Percentiles rank a stretch among this genome's conserved stretches.
phyloP scores from a whole-genome alignment of 1,140 invertebrate species.

The Aphelinus certus region DNA sequence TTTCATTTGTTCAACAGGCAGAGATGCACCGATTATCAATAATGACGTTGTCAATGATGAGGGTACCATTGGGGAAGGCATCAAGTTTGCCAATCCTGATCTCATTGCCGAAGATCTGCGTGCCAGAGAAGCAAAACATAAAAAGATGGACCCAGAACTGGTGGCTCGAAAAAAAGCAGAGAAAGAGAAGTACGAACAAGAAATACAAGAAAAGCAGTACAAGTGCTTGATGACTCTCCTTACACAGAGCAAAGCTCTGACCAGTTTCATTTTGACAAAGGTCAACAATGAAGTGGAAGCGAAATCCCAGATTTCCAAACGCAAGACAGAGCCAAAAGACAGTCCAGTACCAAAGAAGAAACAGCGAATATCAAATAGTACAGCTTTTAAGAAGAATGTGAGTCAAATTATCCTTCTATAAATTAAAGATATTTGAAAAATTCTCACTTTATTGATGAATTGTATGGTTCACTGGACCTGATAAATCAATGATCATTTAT shows the following conservation, averaged over 20 bases:
- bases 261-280: conserved; percentile 57
- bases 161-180: conserved; percentile 19
- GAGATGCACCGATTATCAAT: background rate
- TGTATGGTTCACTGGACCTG: no score
- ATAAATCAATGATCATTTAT: no score
- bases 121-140: background rate
- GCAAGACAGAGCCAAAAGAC: conserved; percentile 6
- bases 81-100: conserved; percentile 27
- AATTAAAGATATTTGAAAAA: no score
- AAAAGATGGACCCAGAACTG: background rate
- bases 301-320: background rate
- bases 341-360: background rate
- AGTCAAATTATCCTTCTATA: no score
- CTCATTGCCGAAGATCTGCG: background rate
- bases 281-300: conserved; percentile 42
- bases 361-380: no score
- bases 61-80: conserved; percentile 7
- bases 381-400: no score
- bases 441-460: no score
- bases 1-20: background rate
- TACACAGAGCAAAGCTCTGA: conserved; percentile 61
- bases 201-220: conserved; percentile 52
- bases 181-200: conserved; percentile 45
- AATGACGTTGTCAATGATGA: background rate
- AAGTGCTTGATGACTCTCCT: conserved; percentile 60